Percentiles rank a stretch among this genome's conserved stretches.
phyloP scores from a whole-genome alignment of 2,113 vertebrate genomes.

The Suncus etruscus region DNA sequence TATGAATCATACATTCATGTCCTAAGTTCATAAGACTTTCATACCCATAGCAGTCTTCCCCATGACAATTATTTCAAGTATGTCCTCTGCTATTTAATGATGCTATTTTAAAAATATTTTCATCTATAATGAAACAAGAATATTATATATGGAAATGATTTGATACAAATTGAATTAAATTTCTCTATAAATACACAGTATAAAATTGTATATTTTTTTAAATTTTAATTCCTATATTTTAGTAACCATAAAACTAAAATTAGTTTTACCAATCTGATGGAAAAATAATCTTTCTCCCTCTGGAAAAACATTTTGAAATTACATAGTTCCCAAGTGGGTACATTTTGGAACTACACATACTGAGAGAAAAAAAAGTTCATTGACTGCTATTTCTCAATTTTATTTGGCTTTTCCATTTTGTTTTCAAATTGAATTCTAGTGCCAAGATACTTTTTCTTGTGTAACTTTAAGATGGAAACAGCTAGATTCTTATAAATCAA shows the following conservation, averaged over 20 bases:
- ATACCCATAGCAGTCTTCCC: background rate
- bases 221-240: slow-evolving; percentile 46
- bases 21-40: background rate
- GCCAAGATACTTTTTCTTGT: slow-evolving; percentile 66
- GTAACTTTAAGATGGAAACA: slow-evolving; percentile 56
- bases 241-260: slow-evolving; percentile 54
- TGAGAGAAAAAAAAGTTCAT: background rate
- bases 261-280: slow-evolving; percentile 32
- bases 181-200: background rate
- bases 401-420: slow-evolving; percentile 78
- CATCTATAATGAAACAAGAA: background rate
- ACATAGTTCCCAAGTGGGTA: slow-evolving; percentile 44
- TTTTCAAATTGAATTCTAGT: slow-evolving; percentile 73
- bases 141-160: background rate
- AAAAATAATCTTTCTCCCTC: slow-evolving; percentile 33
- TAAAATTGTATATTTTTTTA: background rate
- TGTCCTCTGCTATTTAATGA: background rate
- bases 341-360: slow-evolving; percentile 40
- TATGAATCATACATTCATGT: background rate
- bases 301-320: slow-evolving; percentile 69
- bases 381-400: slow-evolving; percentile 75
- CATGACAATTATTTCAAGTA: background rate
- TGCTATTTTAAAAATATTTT: background rate
- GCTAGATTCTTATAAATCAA: slow-evolving; percentile 64
- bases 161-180: background rate